A percentile compares a stretch with the other conserved stretches of the same genome.
phyloP scores from a whole-genome alignment of 2,113 vertebrate genomes.

The Salminus brasiliensis region DNA sequence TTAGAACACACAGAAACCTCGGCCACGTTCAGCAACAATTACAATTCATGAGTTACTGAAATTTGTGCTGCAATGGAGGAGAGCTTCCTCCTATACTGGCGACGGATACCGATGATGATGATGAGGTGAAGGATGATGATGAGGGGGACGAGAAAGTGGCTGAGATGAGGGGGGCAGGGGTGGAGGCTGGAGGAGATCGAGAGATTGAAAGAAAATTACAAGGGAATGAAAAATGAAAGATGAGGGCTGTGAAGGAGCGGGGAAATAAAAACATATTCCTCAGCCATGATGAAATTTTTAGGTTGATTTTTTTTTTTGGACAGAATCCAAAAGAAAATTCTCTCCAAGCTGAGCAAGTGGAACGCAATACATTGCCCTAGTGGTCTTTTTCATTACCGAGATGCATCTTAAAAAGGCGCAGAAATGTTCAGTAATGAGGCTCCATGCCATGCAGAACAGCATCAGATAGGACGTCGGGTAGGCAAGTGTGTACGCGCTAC shows the following conservation, averaged over 20 bases:
- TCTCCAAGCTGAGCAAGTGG: background rate
- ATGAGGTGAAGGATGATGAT: background rate
- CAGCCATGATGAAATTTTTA: background rate
- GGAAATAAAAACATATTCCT: background rate
- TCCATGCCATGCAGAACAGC: too few relatives aligned
- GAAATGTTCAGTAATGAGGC: too few relatives aligned
- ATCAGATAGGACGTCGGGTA: too few relatives aligned
- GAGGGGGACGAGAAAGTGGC: background rate
- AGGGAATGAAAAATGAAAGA: background rate
- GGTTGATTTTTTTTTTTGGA: background rate
- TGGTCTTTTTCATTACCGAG: background rate
- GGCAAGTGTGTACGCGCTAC: too few relatives aligned
- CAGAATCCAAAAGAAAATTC: too few relatives aligned
- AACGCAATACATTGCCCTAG: background rate
- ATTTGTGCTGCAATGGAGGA: background rate
- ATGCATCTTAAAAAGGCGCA: background rate
- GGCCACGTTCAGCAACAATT: background rate
- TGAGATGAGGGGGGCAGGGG: background rate
- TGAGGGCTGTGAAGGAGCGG: background rate
- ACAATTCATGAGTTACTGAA: background rate
- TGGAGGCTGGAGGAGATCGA: background rate
- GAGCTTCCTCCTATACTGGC: conserved; percentile 22
- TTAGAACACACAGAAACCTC: too few relatives aligned
- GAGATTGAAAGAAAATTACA: background rate
- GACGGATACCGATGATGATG: conserved; percentile 37